Base-by-base conservation (phyloP, 2,797 vertebrate species). In the Tokudaia muenninki region DNA sequence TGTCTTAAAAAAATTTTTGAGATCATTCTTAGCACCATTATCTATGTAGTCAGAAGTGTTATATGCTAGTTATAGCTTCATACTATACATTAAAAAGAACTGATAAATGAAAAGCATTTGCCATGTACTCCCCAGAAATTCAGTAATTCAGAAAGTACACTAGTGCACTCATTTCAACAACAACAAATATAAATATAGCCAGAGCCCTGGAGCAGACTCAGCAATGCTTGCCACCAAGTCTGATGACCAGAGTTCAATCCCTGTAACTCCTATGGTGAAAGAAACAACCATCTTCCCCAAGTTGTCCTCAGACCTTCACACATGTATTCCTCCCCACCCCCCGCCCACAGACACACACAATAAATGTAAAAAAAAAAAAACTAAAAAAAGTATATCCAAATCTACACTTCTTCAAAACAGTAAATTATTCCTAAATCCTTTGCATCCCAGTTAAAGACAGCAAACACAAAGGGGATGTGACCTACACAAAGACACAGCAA, bases 351-450 rank as follows among this genome's bases (percentile, higher is more conserved):
- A 55, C 31, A 50, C 31, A 70, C 63, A 87, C 31, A 26, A 6
- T 37, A 57, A 6, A 13, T 57, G 26, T 50, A 19, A 26, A 52
- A 24, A 24, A 29, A 63, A 47, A 84, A 47, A 17, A 87, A 37
- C 31, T 84, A 63, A 63, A 78, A 78, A 47, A 34, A 81, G 44
- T 12, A 22, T 55, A 86, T 70, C 78, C 6, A 79, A 95, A 86
- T 79, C 59, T 79, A 96, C 17, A 72, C 63, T 77, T 83, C 79
- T 37, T 52, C 90, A 29, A 92, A 93, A 79, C 1, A 89, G 61
- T 34, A 79, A 77, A 94, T 90, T 93, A 79, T 77, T 72, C 55
- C 70, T 92, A 91, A 94, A 92, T 86, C 52, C 11, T 94, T 88
- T 86, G 55, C 50, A 55, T 44, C 70, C 80, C 29, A 90, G 41